phyloP scores from a whole-genome alignment of 1,140 invertebrate species.

The Macrosteles quadrilineatus region DNA sequence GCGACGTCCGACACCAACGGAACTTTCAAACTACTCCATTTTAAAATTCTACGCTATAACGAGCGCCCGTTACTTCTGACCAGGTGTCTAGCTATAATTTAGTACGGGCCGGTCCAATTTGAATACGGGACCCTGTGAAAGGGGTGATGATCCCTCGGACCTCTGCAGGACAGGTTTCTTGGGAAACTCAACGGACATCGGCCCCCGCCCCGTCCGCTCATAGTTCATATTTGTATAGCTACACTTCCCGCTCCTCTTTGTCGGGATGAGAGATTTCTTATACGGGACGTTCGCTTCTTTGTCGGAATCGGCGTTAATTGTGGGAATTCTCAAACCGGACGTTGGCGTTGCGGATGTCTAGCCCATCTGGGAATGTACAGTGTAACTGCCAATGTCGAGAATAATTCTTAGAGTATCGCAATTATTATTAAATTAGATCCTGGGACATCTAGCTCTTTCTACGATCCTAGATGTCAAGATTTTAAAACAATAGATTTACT shows the following conservation, averaged over 20 bases:
- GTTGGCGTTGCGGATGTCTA: too few species aligned
- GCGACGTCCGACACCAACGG: constrained; percentile 2
- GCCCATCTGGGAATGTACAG: too few species aligned
- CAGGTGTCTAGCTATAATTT: constrained; percentile 24
- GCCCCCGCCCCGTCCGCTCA: not conserved
- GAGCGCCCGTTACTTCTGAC: constrained; percentile 14
- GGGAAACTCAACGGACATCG: not conserved
- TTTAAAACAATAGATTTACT: too few species aligned
- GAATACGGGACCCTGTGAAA: not conserved
- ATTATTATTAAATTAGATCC: too few species aligned
- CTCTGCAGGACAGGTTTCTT: constrained; percentile 7
- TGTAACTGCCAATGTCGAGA: too few species aligned
- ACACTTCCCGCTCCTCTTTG: not conserved
- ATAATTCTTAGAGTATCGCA: too few species aligned
- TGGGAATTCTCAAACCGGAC: too few species aligned
- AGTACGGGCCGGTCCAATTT: constrained; percentile 15
- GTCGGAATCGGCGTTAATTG: too few species aligned
- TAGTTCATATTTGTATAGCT: constrained; percentile 1
- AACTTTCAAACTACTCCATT: constrained; percentile 15
- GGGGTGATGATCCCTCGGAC: not conserved
- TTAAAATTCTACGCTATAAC: constrained; percentile 24
- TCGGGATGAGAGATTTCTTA: too few species aligned
- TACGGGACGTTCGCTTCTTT: too few species aligned
- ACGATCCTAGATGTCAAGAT: too few species aligned
- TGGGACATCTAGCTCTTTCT: too few species aligned